Evolutionary conservation across 2,888 invertebrate genomes (phyloP).

Genomic region (Cerastoderma edule): DNA sequence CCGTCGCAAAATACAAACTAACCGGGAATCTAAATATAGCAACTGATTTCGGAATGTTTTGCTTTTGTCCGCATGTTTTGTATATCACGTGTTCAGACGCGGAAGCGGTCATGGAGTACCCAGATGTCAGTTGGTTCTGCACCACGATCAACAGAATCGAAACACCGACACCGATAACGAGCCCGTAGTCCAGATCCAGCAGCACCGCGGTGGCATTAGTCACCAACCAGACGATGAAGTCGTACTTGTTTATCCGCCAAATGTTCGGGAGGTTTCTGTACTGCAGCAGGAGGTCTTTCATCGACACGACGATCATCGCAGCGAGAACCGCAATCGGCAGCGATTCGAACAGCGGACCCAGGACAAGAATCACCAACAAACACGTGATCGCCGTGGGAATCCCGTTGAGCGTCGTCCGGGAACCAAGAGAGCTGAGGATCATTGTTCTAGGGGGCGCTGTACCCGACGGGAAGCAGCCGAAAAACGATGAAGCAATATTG

Average conservation of each 20-base stretch:
- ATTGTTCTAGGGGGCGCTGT: constrained; percentile 80
- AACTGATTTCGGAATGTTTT: constrained; percentile 32
- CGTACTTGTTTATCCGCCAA: constrained; percentile 90
- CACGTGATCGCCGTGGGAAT: constrained; percentile 73
- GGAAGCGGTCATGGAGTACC: constrained; percentile 47
- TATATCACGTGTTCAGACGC: constrained; percentile 47
- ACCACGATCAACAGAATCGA: constrained; percentile 68
- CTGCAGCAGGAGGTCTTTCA: constrained; percentile 86
- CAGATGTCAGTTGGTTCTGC: constrained; percentile 60
- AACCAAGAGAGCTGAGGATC: constrained; percentile 74
- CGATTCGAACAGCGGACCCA: constrained; percentile 75
- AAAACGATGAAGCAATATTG: constrained; percentile 80
- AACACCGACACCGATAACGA: constrained; percentile 69
- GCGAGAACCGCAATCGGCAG: constrained; percentile 82
- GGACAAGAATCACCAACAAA: constrained; percentile 73
- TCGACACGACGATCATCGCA: constrained; percentile 83
- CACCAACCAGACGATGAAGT: constrained; percentile 86
- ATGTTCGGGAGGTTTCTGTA: constrained; percentile 88
- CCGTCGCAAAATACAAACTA: constrained; percentile 54
- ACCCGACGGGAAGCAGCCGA: constrained; percentile 82
- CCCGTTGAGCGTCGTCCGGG: constrained; percentile 70
- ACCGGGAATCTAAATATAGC: constrained; percentile 55
- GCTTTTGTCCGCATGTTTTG: not conserved
- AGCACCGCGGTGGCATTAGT: constrained; percentile 69
- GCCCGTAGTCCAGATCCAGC: constrained; percentile 73